phyloP scores from a whole-genome alignment of 1,140 invertebrate species.

The Piezodorus guildinii region DNA sequence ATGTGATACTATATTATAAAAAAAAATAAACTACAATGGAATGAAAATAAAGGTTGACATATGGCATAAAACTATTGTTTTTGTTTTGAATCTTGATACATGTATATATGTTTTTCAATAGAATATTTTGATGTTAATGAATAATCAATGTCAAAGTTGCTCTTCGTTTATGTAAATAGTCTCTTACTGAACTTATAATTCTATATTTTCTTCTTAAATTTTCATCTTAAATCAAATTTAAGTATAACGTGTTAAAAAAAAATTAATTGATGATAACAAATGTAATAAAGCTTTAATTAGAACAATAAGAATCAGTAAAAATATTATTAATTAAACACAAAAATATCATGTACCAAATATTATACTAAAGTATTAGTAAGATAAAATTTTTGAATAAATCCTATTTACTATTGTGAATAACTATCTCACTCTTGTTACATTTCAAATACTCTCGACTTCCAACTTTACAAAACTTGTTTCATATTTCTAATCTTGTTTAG shows the following conservation, averaged over 20 bases:
- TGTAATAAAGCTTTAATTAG: slow-evolving; percentile 13
- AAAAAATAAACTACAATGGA: neutral
- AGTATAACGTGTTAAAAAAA: neutral
- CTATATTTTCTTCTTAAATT: neutral
- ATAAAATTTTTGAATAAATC: neutral
- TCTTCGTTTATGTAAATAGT: slow-evolving; percentile 14
- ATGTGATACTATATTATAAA: neutral
- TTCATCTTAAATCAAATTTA: no score
- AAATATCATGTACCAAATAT: neutral
- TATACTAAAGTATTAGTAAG: neutral
- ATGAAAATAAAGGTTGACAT: no score
- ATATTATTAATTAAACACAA: neutral
- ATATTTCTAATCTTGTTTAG: neutral
- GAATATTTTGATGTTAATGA: neutral
- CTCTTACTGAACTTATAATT: neutral
- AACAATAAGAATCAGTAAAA: slow-evolving; percentile 3
- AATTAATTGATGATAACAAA: neutral
- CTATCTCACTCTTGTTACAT: neutral
- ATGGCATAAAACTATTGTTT: neutral
- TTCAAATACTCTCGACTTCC: neutral
- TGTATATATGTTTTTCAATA: neutral
- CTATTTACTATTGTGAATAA: neutral
- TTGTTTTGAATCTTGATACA: neutral
- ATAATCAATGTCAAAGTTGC: slow-evolving; percentile 11
- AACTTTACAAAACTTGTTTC: neutral